Evolutionary conservation across 2,113 vertebrate species (phyloP), one percentile per base, ranked within the genome.

Genomic region (Chamaea fasciata): DNA sequence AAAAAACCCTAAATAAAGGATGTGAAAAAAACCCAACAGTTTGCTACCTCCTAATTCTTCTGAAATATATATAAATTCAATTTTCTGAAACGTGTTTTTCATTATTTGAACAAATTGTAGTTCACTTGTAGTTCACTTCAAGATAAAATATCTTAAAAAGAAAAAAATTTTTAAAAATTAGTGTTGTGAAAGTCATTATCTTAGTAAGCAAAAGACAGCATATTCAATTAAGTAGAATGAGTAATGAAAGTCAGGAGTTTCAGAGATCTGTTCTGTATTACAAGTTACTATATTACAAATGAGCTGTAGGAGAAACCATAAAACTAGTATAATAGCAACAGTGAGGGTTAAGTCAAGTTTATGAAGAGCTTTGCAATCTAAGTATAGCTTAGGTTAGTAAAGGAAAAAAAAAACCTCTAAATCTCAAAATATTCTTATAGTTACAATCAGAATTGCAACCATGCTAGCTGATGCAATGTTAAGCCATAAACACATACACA

Each of bases 1-100:
- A 94, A 91, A 80, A 57, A 86, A 5, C 7, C 77, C 21, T 82
- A 97, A 96, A 92, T 60, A 83, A 94, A 91, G 35, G 30, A 44
- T 83, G 18, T 14, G 27, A 17, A 24, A 22, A 84, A 49, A 88
- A 52, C 73, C 2, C 21, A 84, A 24, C 68, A 60, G 59, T 52
- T 78, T 71, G 13, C 73, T 95, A 92, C 44, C 63, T 94, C 24
- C 49, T 49, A 76, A 15, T 49, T 57, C 6, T 56, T 87, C 23
- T 82, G 42, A 86, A 74, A 80, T 15, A 73, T 0, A 47, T 0
- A 35, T 16, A 86, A 89, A 89, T 47, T 5, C 12, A 14, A 13
- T 55, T 89, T 83, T 65, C 44, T 60, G 31, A 89, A 56, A 75
- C 9, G 5, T 13, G 6, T 12, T 75, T 79, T 82, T 64, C 37